Evolutionary conservation across 92 coral and sea anemone species (phyloP).

Genomic region (Zoanthus sociatus): DNA sequence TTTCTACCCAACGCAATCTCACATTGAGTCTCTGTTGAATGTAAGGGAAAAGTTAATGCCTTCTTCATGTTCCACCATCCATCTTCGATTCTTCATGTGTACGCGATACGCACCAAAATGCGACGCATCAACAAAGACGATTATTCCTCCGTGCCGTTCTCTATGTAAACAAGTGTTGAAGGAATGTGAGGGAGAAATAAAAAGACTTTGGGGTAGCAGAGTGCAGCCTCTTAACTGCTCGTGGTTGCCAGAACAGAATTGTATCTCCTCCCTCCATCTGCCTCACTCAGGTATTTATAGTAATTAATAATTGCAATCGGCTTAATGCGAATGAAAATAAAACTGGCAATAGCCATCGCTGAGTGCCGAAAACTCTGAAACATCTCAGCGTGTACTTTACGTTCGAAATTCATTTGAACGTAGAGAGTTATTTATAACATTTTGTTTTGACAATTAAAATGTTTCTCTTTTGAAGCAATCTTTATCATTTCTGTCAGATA

Average conservation of each 20-base stretch:
- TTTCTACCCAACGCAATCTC: constrained; percentile 15
- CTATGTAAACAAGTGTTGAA: not conserved
- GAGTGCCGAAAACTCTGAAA: too few relatives aligned
- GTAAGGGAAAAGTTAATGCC: not conserved
- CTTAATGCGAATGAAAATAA: not conserved
- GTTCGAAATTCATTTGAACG: too few relatives aligned
- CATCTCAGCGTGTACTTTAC: too few relatives aligned
- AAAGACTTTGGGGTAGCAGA: not conserved
- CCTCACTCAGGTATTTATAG: not conserved
- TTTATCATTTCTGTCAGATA: too few relatives aligned
- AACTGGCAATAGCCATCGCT: too few relatives aligned
- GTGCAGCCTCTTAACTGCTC: constrained; percentile 17
- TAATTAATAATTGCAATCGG: not conserved
- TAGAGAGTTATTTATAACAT: too few relatives aligned
- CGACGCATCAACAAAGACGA: not conserved
- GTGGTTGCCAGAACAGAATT: constrained; percentile 30
- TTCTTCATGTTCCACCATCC: not conserved
- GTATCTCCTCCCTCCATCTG: not conserved
- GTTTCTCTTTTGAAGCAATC: too few relatives aligned
- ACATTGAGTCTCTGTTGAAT: not conserved
- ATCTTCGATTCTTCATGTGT: constrained; percentile 23
- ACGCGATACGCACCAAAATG: constrained; percentile 34
- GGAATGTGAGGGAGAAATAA: constrained; percentile 5
- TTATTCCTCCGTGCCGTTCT: constrained; percentile 24
- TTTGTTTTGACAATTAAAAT: too few relatives aligned